These are phyloP conservation scores for Spongilla lacustris DNA, from an alignment of 37 sponge, comb jelly and placozoan genomes.

Conservation along the genomic window DNA sequence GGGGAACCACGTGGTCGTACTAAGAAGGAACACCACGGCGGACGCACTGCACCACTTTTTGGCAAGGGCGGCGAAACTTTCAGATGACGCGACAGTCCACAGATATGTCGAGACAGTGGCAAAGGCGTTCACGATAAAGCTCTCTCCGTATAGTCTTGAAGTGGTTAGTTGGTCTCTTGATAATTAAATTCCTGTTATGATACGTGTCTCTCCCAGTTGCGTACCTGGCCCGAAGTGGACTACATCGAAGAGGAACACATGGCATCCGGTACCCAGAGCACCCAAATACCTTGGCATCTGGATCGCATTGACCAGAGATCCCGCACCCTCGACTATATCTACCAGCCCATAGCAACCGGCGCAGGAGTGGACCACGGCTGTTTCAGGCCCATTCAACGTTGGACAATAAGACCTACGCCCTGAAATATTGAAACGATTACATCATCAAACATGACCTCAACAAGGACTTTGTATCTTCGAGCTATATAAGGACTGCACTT, in stretches of 20 bases:
- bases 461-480: no score
- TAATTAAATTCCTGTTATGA: neutral
- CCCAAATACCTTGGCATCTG: slow-evolving; percentile 36
- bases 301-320: slow-evolving; percentile 56
- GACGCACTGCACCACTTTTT: neutral
- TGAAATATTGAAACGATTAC: no score
- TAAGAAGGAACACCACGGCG: slow-evolving; percentile 22
- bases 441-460: no score
- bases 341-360: slow-evolving; percentile 40
- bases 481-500: no score
- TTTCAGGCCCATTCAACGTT: no score
- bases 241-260: slow-evolving; percentile 36
- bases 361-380: slow-evolving; percentile 57
- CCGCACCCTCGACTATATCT: slow-evolving; percentile 17
- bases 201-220: slow-evolving; percentile 11
- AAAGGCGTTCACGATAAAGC: slow-evolving; percentile 10
- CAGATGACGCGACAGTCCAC: neutral
- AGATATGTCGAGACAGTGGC: slow-evolving; percentile 11
- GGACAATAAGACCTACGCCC: no score
- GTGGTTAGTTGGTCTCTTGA: neutral
- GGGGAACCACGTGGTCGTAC: slow-evolving; percentile 53
- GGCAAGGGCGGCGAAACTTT: neutral
- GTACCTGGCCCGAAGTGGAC: slow-evolving; percentile 19
- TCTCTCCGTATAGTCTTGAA: neutral
- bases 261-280: slow-evolving; percentile 5